Evolutionary conservation across 30 jellyfish, hydroid and myxozoan genomes (phyloP), one percentile per base, ranked within the genome.

Genomic region (Aurelia aurita): DNA sequence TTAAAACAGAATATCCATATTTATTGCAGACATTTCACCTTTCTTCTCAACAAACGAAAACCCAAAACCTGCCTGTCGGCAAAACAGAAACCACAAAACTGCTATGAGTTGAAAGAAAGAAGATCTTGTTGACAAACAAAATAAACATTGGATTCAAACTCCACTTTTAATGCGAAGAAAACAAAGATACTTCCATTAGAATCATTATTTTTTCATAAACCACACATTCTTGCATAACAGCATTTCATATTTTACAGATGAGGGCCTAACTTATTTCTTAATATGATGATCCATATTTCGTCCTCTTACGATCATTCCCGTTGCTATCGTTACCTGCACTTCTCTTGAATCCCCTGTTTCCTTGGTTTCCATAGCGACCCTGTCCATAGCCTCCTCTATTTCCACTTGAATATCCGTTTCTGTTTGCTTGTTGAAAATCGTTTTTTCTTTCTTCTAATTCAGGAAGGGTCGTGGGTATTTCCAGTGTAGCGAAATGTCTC

Each of bases 381-480:
- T 54, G 51, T 18, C 79, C 79, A 55, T 31, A 47, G 32, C 35
- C n/a, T 0, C 87, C 82, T 22, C 58, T 75, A 75, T 72, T 51
- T 4, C 86, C 79, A 46, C 29, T 70, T 20, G 87, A 49, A 44
- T 58, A 69, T 5, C 43, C 67, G 69, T 72, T 27, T 46, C 59
- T 25, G 44, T 44, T 69, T 10, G 25, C 0, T 19, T 55, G 29
- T 1, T n/a, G 67, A 39, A 4, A 39, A 74, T 63, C 63, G 59
- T 55, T 77, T 20, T 49, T 47, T 62, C 96, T 70, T 27, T 87
- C 98, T 8, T 72, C 94, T 10, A 93, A 74, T 51, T 93, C 98
- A 4, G 98, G 98, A 9, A 93, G 88, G 34, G 69, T 95, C 1
- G 98, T 87, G 8, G 91, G 93, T 35, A 62, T 87, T 60, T 93